phyloP scores from a whole-genome alignment of 2,888 invertebrate species.

The Mesorhabditis spiculigera region DNA sequence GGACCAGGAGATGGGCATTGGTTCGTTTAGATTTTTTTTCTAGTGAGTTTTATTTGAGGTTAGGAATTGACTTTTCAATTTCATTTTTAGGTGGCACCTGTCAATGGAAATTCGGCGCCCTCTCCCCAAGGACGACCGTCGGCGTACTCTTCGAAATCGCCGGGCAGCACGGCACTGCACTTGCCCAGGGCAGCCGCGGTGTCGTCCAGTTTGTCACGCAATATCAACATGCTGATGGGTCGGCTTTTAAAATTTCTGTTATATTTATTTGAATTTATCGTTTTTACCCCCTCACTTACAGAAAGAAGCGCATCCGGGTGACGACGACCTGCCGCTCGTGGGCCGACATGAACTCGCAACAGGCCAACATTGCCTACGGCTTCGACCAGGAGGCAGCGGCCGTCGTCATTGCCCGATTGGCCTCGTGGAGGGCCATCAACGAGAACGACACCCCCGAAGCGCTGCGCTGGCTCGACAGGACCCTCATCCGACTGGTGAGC shows the following conservation, averaged over 20 bases:
- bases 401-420: constrained; percentile 91
- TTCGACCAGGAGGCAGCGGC: constrained; percentile 82
- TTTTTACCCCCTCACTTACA: constrained; percentile 78
- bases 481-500: constrained; percentile 84
- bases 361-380: constrained; percentile 63
- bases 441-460: constrained; percentile 90
- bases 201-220: constrained; percentile 96
- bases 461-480: constrained; percentile 94
- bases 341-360: constrained; percentile 79
- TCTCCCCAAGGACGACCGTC: constrained; percentile 86
- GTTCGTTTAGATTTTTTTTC: constrained; percentile 59
- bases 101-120: constrained; percentile 92
- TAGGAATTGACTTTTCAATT: not conserved
- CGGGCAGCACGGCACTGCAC: constrained; percentile 77
- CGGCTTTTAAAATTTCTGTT: too few relatives aligned
- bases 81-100: constrained; percentile 80
- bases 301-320: constrained; percentile 78
- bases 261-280: constrained; percentile 70
- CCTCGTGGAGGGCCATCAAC: constrained; percentile 79
- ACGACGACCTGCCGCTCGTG: constrained; percentile 94
- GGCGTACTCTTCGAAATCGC: constrained; percentile 95
- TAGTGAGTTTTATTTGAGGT: too few relatives aligned
- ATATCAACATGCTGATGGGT: constrained; percentile 95
- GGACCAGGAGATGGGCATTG: constrained; percentile 94
- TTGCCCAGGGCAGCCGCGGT: constrained; percentile 79